phyloP scores from a whole-genome alignment of 2,888 invertebrate species.

The Scotopteryx bipunctaria region DNA sequence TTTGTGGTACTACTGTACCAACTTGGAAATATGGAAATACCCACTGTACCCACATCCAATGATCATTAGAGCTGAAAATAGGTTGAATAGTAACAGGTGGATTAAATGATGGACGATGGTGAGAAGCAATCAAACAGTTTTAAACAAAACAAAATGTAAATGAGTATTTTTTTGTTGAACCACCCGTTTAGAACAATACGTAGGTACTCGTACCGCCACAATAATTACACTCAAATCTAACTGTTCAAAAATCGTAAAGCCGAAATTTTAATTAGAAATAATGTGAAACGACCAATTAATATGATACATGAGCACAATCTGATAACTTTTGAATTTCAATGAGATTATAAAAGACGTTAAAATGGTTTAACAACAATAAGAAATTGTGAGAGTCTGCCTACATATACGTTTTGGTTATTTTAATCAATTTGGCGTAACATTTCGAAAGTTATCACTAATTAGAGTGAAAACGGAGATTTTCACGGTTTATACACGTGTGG shows the following conservation, averaged over 20 bases:
- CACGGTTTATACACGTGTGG: constrained; percentile 16
- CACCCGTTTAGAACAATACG: constrained; percentile 30
- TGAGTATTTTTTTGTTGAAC: constrained; percentile 28
- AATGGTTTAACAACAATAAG: constrained; percentile 37
- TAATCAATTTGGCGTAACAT: constrained; percentile 33
- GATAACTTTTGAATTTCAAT: constrained; percentile 54
- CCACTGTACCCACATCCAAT: too few species aligned
- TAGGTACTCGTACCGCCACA: constrained; percentile 10
- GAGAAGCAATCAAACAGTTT: constrained; percentile 12
- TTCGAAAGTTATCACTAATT: constrained; percentile 36
- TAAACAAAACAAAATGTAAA: constrained; percentile 25
- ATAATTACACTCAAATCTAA: constrained; percentile 38
- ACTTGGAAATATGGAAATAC: too few species aligned
- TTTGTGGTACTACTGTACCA: too few species aligned
- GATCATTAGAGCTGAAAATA: background rate
- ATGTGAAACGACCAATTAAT: constrained; percentile 58
- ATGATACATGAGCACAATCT: constrained; percentile 55
- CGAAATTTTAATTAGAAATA: constrained; percentile 58
- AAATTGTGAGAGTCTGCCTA: constrained; percentile 36
- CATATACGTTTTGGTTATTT: constrained; percentile 26
- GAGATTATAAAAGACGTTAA: constrained; percentile 39
- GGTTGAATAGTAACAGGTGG: constrained; percentile 1
- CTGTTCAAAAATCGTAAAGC: constrained; percentile 47
- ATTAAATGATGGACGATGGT: constrained; percentile 8
- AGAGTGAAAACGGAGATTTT: constrained; percentile 29